Evolutionary conservation across 2,888 invertebrate genomes (phyloP).

Genomic region (Pterobdella sp.): DNA sequence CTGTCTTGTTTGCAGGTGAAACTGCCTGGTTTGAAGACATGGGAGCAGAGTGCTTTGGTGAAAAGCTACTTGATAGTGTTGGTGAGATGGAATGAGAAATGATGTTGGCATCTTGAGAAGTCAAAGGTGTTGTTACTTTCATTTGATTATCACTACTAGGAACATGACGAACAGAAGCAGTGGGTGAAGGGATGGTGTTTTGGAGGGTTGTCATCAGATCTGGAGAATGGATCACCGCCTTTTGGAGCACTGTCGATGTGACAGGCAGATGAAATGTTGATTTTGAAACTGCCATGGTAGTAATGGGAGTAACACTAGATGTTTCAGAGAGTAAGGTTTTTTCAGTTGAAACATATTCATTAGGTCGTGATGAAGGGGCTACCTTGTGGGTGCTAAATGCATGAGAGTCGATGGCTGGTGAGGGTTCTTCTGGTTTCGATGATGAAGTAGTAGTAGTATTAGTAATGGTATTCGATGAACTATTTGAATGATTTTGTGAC

Average conservation of each 20-base stretch:
- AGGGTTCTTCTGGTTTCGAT: neutral
- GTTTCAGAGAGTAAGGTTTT: too few species aligned
- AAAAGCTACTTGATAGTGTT: neutral
- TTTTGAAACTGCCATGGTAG: too few species aligned
- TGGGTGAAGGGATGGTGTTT: neutral
- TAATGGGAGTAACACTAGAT: too few species aligned
- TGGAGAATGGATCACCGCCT: neutral
- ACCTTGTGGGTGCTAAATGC: too few species aligned
- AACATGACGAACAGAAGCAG: neutral
- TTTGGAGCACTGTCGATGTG: neutral
- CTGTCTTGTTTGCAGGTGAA: neutral
- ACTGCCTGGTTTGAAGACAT: neutral
- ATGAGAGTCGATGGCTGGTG: too few species aligned
- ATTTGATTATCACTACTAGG: neutral
- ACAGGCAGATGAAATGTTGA: neutral
- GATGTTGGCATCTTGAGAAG: neutral
- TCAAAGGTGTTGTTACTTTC: neutral
- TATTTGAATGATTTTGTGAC: too few species aligned
- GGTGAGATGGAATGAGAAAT: neutral
- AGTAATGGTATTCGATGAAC: too few species aligned
- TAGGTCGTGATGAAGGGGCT: too few species aligned
- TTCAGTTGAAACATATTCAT: too few species aligned
- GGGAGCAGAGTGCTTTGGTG: neutral
- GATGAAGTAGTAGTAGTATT: neutral
- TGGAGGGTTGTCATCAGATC: neutral